A percentile compares a stretch with the other conserved stretches of the same genome.
Conservation (phyloP, 1,140 invertebrate species). For the Conus betulinus region DNA sequence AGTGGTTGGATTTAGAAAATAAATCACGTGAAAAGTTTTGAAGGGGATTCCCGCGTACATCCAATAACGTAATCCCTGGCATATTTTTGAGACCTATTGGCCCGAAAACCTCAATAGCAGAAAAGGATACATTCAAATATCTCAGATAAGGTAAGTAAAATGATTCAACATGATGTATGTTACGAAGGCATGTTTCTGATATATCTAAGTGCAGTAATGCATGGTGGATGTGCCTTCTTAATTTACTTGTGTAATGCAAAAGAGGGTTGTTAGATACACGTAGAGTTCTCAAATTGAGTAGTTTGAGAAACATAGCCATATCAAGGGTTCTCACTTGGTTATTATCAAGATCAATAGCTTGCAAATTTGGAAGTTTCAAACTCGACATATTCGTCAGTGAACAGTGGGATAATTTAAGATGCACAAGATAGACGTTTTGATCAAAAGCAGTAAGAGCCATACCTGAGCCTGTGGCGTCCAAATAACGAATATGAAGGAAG, state of each 20-base stretch:
- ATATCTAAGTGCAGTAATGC: not conserved
- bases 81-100: not conserved
- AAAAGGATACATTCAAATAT: not conserved
- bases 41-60: not conserved
- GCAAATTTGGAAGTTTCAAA: not conserved
- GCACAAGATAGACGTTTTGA: not conserved
- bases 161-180: not conserved
- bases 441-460: not conserved
- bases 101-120: not conserved
- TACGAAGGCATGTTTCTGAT: not conserved
- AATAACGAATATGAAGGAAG: not conserved
- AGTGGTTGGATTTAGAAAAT: too few species aligned
- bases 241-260: not conserved
- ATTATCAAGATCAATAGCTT: slow-evolving; percentile 25
- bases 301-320: not conserved
- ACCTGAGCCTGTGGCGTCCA: not conserved
- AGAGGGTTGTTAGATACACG: slow-evolving; percentile 25
- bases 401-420: not conserved
- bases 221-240: not conserved
- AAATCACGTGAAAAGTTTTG: not conserved
- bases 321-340: slow-evolving; percentile 21
- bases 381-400: not conserved
- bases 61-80: not conserved
- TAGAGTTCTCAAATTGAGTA: slow-evolving; percentile 25
- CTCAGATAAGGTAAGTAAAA: slow-evolving; percentile 14